Conservation (phyloP, 2,797 vertebrate species). For the Loris lydekkerianus region DNA sequence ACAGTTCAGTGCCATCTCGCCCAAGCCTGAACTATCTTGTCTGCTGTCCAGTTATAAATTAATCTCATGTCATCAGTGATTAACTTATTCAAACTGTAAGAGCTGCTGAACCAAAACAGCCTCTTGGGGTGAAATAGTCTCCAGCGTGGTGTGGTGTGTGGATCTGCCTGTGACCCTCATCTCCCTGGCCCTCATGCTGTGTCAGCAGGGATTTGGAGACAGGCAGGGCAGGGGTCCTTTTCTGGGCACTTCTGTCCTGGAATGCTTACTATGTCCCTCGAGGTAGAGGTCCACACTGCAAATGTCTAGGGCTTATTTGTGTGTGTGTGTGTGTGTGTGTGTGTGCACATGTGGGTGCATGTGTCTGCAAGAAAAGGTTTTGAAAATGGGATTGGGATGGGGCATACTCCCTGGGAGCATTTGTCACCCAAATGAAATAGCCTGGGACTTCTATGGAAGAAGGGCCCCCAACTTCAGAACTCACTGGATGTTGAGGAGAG, state of each 20-base stretch:
- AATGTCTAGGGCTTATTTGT: not conserved
- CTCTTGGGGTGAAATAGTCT: constrained; percentile 70
- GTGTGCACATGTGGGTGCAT: not conserved
- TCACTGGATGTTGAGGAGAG: not conserved
- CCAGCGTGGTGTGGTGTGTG: not conserved
- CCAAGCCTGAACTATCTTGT: constrained; percentile 83
- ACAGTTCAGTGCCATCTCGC: constrained; percentile 79
- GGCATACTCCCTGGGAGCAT: not conserved
- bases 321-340: not conserved
- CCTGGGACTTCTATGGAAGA: not conserved
- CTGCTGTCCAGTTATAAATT: constrained; percentile 83
- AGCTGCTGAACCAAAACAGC: constrained; percentile 85
- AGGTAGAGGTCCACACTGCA: not conserved
- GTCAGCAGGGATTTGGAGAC: constrained; percentile 72
- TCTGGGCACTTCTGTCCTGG: not conserved
- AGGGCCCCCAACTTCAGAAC: not conserved
- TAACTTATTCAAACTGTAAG: constrained; percentile 80
- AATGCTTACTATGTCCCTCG: not conserved
- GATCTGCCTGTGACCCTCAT: constrained; percentile 70
- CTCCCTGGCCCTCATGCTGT: constrained; percentile 58
- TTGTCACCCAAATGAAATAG: not conserved
- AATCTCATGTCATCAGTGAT: constrained; percentile 84
- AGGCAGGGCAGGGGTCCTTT: not conserved
- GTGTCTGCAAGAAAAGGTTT: not conserved
- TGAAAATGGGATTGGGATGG: not conserved